Evolutionary conservation across 2,113 vertebrate genomes (phyloP).

Genomic region (Centropristis striata): DNA sequence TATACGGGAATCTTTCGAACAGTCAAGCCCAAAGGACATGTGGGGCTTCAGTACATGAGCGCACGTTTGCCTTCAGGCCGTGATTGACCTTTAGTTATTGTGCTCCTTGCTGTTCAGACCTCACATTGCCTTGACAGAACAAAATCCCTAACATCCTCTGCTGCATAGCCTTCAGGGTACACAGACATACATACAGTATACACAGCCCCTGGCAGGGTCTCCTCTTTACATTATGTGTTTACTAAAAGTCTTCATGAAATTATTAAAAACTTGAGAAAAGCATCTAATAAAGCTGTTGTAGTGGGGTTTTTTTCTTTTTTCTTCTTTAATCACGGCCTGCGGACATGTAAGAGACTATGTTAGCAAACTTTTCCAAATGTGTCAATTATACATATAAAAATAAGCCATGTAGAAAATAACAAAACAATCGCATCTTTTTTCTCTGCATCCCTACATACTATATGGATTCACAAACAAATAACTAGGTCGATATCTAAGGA

Average conservation of each 20-base stretch:
- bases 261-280: background rate
- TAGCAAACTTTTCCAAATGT: no score
- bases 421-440: background rate
- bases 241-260: background rate
- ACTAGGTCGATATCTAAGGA: background rate
- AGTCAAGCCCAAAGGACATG: constrained; percentile 21
- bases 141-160: constrained; percentile 16
- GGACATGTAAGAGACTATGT: no score
- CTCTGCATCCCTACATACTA: background rate
- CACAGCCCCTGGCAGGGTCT: background rate
- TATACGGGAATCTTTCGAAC: constrained; percentile 7
- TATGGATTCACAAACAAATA: background rate
- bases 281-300: no score
- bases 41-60: constrained; percentile 3
- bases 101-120: constrained; percentile 13
- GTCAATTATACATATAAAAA: background rate
- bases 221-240: background rate
- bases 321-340: no score
- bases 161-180: background rate
- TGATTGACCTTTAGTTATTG: constrained; percentile 30
- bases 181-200: background rate
- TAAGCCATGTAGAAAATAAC: background rate
- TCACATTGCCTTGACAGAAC: constrained; percentile 21
- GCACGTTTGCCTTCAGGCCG: constrained; percentile 16
- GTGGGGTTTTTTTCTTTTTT: no score